Evolutionary conservation across 2,113 vertebrate genomes (phyloP), one percentile per base, ranked within the genome.

Genomic region (Rattus rattus): DNA sequence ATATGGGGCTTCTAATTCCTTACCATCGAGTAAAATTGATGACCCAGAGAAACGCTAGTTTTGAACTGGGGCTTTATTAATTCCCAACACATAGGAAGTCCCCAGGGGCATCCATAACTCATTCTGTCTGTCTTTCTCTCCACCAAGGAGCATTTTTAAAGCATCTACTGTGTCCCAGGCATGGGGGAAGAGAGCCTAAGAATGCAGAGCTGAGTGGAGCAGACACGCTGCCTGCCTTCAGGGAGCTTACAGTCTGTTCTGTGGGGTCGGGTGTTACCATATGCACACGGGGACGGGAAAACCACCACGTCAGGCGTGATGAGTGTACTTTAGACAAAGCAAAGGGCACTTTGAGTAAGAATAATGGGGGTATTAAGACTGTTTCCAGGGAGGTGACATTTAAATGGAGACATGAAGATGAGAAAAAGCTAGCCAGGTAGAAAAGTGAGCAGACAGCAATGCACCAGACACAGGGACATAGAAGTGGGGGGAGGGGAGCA

Each of bases 381-480:
- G 72, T 83, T 96, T 94, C 91, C 87, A 93, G 90, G 86, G 43
- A 92, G 80, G 86, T 90, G 85, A 83, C 86, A 84, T 94, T 96
- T 95, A 93, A 96, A 85, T 70, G 2, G 61, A 96, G 88, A 88
- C 92, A 49, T 54, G 43, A 92, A 92, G 76, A 96, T 52, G 65
- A 88, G 61, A n/a, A 85, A 72, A 86, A 92, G 49, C 39, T 69
- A 69, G 91, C 20, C 88, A 85, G 75, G 65, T 94, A 73, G 43
- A 77, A 61, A 67, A n/a, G 81, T 9, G 54, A 89, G 47, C 61
- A 12, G 28, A 9, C 22, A 36, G 39, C 52, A 54, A 77, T 10
- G 54, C 69, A 69, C 33, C 12, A 56, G 77, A 56, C 36, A n/a
- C 54, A 81, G 33, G 49, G 65, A 39, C 14, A 92, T 90, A 8